phyloP scores from a whole-genome alignment of 2,797 vertebrate species.

The Cryptoprocta ferox region DNA sequence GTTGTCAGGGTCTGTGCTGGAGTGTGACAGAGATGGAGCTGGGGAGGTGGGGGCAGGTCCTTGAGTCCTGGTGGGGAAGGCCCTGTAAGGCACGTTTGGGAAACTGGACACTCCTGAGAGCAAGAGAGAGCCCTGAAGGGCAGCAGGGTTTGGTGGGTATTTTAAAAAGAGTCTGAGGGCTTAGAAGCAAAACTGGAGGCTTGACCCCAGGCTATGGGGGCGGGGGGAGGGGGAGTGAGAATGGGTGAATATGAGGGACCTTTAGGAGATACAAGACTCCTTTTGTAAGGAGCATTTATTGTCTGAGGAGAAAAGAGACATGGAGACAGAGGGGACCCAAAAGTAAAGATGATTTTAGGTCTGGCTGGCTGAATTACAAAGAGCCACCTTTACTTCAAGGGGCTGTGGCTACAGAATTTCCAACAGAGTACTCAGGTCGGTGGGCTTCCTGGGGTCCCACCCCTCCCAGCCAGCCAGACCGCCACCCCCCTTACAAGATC shows the following conservation, averaged over 20 bases:
- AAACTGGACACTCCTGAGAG: neutral
- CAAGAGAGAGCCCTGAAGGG: neutral
- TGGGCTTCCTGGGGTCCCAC: neutral
- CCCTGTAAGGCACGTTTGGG: neutral
- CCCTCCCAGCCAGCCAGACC: neutral
- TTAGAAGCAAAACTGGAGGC: neutral
- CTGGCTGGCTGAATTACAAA: neutral
- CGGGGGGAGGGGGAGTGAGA: neutral
- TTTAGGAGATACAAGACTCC: neutral
- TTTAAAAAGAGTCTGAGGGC: neutral
- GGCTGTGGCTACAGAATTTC: neutral
- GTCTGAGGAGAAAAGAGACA: neutral
- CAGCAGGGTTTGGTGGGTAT: neutral
- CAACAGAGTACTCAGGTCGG: neutral
- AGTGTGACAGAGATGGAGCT: neutral
- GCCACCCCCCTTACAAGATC: neutral
- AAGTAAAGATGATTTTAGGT: neutral
- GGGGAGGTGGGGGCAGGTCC: neutral
- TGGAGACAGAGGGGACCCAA: neutral
- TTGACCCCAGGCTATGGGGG: neutral
- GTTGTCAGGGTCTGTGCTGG: neutral
- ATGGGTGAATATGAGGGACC: neutral
- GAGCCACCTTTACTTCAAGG: neutral
- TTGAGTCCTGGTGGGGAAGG: neutral
- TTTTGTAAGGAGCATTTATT: neutral